Base-by-base conservation (phyloP, 2,797 vertebrate genomes). In the Amphiprion clarkii region DNA sequence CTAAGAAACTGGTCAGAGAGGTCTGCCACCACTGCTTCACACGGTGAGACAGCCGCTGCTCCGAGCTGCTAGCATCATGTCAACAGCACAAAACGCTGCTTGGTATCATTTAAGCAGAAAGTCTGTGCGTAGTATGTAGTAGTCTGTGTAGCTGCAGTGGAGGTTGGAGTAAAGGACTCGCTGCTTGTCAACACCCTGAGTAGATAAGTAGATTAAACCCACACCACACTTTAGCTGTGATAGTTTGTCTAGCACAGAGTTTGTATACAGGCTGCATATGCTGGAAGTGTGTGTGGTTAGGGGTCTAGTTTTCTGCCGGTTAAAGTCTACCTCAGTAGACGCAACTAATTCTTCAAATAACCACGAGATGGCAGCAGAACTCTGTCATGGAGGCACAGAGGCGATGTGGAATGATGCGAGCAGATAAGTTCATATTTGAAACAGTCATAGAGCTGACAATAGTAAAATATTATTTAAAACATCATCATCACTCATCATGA, bases 11-110 rank as follows among this genome's bases (percentile, higher is more conserved):
- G 39, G 67, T 93, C 4, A 93, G 91, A 67, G 67, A 88, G 0
- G 89, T 95, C 2, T 99, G 98, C 49, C 96, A 98, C 42, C 77
- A 73, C 82, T 98, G 98, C 92, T 91, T 98, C 13, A 92, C 89
- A 66, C 95, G 97, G 97, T 99, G 93, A 91, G 49, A 57, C 52
- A 2, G 44, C 5, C 0, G 2, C 0, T 55, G 6, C 56, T 36
- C 19, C 16, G 2, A 21, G 7, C 1, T 0, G 5, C 19, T 0
- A 6, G 19, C 54, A 12, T 29, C 29, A 23, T 49, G 25, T 8
- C n/a, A 27, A 33, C 6, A 33, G 7, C 33, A 33, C 1, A 1
- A 2, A 67, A 33, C 16, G 21, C 17, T 16, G 29, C 51, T 29
- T 3, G 21, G 23, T 61, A 3, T 14, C 9, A 17, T 44, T 16